Evolutionary conservation across 2,888 invertebrate genomes (phyloP).

Genomic region (Vanessa cardui): DNA sequence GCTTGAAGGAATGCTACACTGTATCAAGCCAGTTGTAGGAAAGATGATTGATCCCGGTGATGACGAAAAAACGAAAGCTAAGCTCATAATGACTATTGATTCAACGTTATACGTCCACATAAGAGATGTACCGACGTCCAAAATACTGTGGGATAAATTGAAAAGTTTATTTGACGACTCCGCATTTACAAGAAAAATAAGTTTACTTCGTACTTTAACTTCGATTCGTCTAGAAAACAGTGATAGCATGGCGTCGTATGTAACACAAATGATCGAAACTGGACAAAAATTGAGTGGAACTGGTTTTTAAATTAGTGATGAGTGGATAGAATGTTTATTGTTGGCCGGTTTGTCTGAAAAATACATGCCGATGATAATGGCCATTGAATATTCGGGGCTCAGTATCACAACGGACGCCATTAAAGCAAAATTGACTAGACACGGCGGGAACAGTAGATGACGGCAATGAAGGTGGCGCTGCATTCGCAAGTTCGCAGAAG

Average conservation of each 20-base stretch:
- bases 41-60: neutral
- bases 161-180: conserved; percentile 39
- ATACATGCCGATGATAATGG: too few species aligned
- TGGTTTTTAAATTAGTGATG: conserved; percentile 40
- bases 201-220: conserved; percentile 39
- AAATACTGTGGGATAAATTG: conserved; percentile 9
- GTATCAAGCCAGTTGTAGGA: neutral
- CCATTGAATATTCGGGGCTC: conserved; percentile 39
- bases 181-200: conserved; percentile 42
- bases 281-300: conserved; percentile 39
- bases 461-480: neutral
- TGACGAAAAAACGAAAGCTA: conserved; percentile 22
- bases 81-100: conserved; percentile 31
- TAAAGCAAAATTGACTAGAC: neutral
- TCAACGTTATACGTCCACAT: conserved; percentile 37
- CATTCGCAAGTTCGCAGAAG: neutral
- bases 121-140: conserved; percentile 25
- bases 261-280: conserved; percentile 42
- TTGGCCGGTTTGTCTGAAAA: too few species aligned
- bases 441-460: neutral
- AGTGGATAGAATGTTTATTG: too few species aligned
- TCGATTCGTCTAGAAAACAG: conserved; percentile 42
- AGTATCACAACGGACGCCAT: conserved; percentile 33
- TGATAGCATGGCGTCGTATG: conserved; percentile 41
- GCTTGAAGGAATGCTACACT: neutral